Evolutionary conservation across 1,140 invertebrate genomes (phyloP).

Genomic region (Micrasema minimum): DNA sequence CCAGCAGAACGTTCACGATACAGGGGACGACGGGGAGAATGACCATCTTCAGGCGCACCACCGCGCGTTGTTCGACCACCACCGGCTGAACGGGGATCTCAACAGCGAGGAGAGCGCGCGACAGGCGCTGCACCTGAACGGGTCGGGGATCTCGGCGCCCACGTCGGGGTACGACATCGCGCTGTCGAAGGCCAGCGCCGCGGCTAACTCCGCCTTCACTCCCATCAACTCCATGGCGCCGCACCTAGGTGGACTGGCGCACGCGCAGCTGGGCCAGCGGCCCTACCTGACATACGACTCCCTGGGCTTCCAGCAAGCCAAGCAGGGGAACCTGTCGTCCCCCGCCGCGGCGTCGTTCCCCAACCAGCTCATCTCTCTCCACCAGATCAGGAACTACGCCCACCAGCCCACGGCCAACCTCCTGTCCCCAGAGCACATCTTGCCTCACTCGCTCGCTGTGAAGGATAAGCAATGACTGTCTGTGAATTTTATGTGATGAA

Average conservation of each 20-base stretch:
- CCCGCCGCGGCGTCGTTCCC: conserved; percentile 81
- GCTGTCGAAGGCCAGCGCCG: conserved; percentile 65
- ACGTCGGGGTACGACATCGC: conserved; percentile 58
- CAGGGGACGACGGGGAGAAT: conserved; percentile 73
- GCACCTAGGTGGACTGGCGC: conserved; percentile 76
- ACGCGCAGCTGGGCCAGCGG: conserved; percentile 78
- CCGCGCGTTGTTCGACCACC: conserved; percentile 58
- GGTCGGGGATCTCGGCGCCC: conserved; percentile 38
- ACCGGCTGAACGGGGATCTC: conserved; percentile 54
- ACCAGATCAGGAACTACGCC: conserved; percentile 96
- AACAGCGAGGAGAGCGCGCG: conserved; percentile 33
- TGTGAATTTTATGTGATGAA: conserved; percentile 49
- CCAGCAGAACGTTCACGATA: conserved; percentile 71
- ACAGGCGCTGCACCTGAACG: conserved; percentile 48
- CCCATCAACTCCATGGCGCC: conserved; percentile 86
- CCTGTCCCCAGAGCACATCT: conserved; percentile 65
- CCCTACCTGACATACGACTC: conserved; percentile 91
- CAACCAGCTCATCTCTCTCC: conserved; percentile 94
- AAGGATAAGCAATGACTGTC: conserved; percentile 65
- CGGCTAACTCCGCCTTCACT: conserved; percentile 88
- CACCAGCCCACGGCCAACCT: conserved; percentile 80
- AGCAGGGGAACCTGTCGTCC: conserved; percentile 66
- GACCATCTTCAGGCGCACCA: conserved; percentile 64
- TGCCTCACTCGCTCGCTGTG: conserved; percentile 64
- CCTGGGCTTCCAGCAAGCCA: conserved; percentile 81